Percentiles rank a stretch among this genome's conserved stretches.
Evolutionary conservation across 2,797 vertebrate species (phyloP).

Genomic region (Buceros bicornis): DNA sequence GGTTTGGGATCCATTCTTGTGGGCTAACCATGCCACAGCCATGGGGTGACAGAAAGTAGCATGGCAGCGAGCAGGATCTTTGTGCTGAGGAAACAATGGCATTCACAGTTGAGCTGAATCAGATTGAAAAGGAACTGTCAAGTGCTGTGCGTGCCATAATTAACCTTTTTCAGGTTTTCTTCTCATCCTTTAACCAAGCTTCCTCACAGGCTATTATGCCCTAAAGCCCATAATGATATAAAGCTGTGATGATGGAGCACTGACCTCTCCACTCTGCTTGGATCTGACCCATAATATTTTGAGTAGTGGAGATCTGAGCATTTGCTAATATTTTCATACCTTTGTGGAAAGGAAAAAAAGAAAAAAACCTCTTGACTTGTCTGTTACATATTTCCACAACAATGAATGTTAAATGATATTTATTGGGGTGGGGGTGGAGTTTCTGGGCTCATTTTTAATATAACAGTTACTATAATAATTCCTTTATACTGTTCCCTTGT

Average conservation of each 20-base stretch:
- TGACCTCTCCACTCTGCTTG: slow-evolving; percentile 54
- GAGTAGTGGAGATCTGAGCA: slow-evolving; percentile 26
- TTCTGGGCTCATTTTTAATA: slow-evolving; percentile 69
- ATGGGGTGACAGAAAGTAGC: neutral
- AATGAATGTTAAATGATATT: slow-evolving; percentile 57
- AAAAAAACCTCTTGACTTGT: neutral
- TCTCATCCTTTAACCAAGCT: slow-evolving; percentile 65
- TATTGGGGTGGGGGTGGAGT: slow-evolving; percentile 42
- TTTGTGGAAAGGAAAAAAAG: slow-evolving; percentile 13
- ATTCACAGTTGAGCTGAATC: slow-evolving; percentile 64
- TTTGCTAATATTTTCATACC: slow-evolving; percentile 66
- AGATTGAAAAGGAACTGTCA: slow-evolving; percentile 73
- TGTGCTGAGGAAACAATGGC: neutral
- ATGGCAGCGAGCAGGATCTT: neutral
- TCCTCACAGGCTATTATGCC: slow-evolving; percentile 66
- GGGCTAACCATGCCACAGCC: neutral
- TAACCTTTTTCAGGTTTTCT: slow-evolving; percentile 73
- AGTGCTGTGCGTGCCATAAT: slow-evolving; percentile 60
- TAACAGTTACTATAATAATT: slow-evolving; percentile 71
- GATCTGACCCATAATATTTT: slow-evolving; percentile 76
- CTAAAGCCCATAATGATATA: slow-evolving; percentile 74
- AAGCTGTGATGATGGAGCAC: slow-evolving; percentile 64
- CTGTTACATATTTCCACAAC: slow-evolving; percentile 55
- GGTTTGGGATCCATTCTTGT: neutral
- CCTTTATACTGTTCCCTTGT: slow-evolving; percentile 60